Percentiles rank a stretch among this genome's conserved stretches.
phyloP scores from a whole-genome alignment of 2,113 vertebrate species.

The Bostrychus sinensis region DNA sequence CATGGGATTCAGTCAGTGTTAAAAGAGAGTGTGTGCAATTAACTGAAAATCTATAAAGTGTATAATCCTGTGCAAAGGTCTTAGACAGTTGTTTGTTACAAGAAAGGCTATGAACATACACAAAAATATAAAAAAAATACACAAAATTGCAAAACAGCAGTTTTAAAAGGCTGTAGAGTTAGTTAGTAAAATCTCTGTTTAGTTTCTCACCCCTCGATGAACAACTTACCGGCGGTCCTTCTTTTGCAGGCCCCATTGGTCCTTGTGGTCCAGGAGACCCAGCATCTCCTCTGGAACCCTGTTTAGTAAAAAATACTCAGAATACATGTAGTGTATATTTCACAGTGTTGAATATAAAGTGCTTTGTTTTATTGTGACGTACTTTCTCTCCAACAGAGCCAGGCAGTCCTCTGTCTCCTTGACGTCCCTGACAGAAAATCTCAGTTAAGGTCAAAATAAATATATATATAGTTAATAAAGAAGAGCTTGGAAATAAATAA shows the following conservation, averaged over 20 bases:
- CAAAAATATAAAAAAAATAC: too few species aligned
- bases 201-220: too few species aligned
- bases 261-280: slow-evolving; percentile 84
- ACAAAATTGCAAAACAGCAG: too few species aligned
- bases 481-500: slow-evolving; percentile 12
- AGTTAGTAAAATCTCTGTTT: too few species aligned
- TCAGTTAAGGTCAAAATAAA: slow-evolving; percentile 15
- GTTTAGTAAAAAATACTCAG: slow-evolving; percentile 9
- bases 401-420: slow-evolving; percentile 76
- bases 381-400: slow-evolving; percentile 88
- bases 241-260: slow-evolving; percentile 69
- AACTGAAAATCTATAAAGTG: too few species aligned
- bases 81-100: too few species aligned
- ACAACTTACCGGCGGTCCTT: slow-evolving; percentile 82
- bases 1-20: too few species aligned
- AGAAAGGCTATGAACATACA: too few species aligned
- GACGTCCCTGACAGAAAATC: slow-evolving; percentile 77
- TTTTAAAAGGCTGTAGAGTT: too few species aligned
- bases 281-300: slow-evolving; percentile 78
- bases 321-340: neutral
- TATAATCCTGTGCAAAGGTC: too few species aligned
- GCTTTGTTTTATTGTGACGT: slow-evolving; percentile 20
- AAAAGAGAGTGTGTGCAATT: too few species aligned
- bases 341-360: neutral
- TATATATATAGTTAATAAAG: neutral